Base-by-base conservation (phyloP, 2,888 invertebrate genomes). In the Drosophila incognita region DNA sequence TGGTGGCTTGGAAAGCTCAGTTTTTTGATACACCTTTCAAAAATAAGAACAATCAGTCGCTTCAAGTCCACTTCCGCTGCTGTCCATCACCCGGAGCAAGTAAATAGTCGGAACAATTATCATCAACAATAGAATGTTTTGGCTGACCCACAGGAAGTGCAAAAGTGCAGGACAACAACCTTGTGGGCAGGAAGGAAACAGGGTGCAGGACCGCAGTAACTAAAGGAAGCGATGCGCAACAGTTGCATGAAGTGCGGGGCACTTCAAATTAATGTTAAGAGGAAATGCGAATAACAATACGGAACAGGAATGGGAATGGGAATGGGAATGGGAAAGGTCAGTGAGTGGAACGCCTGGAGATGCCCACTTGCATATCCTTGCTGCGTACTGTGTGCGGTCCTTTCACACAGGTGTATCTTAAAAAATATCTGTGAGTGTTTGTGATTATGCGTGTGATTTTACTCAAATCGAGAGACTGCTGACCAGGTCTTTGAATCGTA, bases 241-340 rank as follows among this genome's bases (percentile, higher is more conserved):
- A 85, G 89, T 85, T 89, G 84, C 87, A 83, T 85, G 89, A 85
- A 82, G 80, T 76, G 85, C 85, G 73, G 73, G 87, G 65, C 79
- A 79, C 90, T 89, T 87, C 88, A 89, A 88, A 81, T 89, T 82
- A 89, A 82, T 82, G 87, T 68, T 56, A 38, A 56, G 60, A 65
- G 74, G 74, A 85, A 87, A 84, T 82, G 90, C 86, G 69, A 85
- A 89, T 72, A 74, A 86, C 89, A 83, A 83, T 58, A 57, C 38
- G 61, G 36, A 57, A 60, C 33, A 11, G 53, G 38, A 53, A 38
- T 60, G 52, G 31, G 35, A 53, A 57, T 36, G 65, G 29, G 10
- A 33, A 42, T 56, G 46, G 42, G 35, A 58, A 71, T 54, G 72
- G 62, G 61, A 81, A 81, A 69, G 81, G 83, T 84, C 74, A 89